Conservation (phyloP, 2,113 vertebrate genomes). For the Phalacrocorax carbo region DNA sequence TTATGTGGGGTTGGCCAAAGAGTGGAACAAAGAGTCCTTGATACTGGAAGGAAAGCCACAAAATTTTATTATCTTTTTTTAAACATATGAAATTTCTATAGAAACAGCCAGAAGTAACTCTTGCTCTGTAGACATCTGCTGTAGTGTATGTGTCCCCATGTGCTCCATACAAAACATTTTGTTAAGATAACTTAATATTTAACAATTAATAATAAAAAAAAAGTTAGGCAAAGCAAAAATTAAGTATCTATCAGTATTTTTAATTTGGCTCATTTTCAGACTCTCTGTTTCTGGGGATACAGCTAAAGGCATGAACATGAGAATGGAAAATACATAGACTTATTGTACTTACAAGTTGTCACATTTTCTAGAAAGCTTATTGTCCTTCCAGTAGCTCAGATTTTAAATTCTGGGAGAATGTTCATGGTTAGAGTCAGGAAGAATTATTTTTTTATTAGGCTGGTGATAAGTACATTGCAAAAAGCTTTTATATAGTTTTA, state of each 20-base stretch:
- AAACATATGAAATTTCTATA: neutral
- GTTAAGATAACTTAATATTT: neutral
- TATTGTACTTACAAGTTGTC: neutral
- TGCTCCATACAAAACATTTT: neutral
- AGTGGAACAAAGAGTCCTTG: conserved; percentile 33
- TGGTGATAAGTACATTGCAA: neutral
- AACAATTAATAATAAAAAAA: neutral
- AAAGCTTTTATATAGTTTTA: neutral
- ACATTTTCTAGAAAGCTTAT: neutral
- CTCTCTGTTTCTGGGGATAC: neutral
- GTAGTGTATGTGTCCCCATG: neutral
- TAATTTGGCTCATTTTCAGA: neutral
- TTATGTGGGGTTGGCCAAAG: neutral
- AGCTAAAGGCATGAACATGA: neutral
- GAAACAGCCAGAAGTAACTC: neutral
- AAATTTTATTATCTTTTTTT: neutral
- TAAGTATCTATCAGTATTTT: neutral
- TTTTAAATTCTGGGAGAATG: neutral
- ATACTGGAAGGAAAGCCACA: neutral
- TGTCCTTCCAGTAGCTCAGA: neutral
- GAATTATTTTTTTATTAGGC: neutral
- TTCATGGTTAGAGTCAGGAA: neutral
- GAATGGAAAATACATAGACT: neutral
- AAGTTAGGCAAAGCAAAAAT: neutral
- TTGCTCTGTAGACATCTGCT: neutral